Base-by-base conservation (phyloP, 2,888 invertebrate genomes). In the Hirtodrosophila alboralis region DNA sequence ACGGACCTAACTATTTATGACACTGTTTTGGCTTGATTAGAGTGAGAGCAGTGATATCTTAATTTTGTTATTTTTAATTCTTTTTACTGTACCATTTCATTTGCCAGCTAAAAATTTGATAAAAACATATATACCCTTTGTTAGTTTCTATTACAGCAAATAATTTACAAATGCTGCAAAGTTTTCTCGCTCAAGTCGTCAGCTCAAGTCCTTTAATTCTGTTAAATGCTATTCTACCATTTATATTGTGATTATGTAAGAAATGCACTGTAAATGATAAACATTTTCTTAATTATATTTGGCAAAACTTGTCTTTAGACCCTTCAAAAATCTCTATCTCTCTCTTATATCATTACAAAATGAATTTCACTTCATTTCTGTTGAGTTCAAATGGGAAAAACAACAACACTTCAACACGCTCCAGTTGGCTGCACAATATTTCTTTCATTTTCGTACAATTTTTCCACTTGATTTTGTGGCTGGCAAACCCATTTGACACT, bases 221-320 rank as follows among this genome's bases (percentile, higher is more conserved):
- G 49, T 16, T 43, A 18, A 62, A 63, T 44, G 52, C 43, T 21
- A n/a, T 13, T 9, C 18, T 40, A 2, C 49, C 49, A 38, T 52
- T 71, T 52, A 40, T 33, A 63, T 68, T 72, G 72, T 64, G 63
- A 71, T 72, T 67, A 63, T 67, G 51, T 51, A 31, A 53, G 47
- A 61, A 65, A 65, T 69, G 68, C 64, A 52, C 34, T 52, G 37
- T 23, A 68, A 70, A 57, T 65, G 71, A 59, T 61, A 76, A 76
- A 76, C 74, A 79, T 75, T 83, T 79, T 75, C 78, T 73, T 84
- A 84, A 81, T 81, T 84, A 84, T 84, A n/a, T 77, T 78, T 56
- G 61, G 34, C 51, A 45, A n/a, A n/a, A 61, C 36, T 51, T 37
- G 31, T 27, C n/a, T n/a, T n/a, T n/a, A n/a, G n/a, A n/a, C n/a